These are phyloP conservation scores for Chelmon rostratus DNA, from an alignment of 2,797 vertebrate species.

Conservation along the genomic window DNA sequence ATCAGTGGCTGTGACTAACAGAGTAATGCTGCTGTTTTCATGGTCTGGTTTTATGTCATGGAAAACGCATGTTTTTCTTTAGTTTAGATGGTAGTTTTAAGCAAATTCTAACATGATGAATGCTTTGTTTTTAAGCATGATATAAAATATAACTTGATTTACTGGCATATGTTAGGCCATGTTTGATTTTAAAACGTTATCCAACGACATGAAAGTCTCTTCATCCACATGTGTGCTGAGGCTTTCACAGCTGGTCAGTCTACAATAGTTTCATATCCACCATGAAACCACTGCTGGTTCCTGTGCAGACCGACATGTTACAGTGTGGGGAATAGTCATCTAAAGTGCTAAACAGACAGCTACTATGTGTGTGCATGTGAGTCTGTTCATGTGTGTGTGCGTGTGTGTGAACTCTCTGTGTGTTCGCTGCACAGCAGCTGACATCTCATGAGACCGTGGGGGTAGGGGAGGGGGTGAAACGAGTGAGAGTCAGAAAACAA, in stretches of 20 bases:
- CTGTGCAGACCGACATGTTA: constrained; percentile 15
- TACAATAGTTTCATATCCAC: constrained; percentile 66
- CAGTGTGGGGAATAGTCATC: background rate
- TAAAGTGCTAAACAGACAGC: constrained; percentile 17
- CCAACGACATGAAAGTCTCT: background rate
- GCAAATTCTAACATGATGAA: background rate
- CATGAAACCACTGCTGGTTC: constrained; percentile 49
- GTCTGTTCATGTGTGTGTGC: constrained; percentile 36
- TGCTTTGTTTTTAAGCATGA: background rate
- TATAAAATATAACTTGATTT: background rate
- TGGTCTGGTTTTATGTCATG: background rate
- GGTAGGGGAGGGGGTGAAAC: background rate
- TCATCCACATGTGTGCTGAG: background rate
- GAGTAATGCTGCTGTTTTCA: background rate
- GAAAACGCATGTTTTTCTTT: too few relatives aligned
- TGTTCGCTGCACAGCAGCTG: constrained; percentile 67
- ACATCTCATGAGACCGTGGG: constrained; percentile 74
- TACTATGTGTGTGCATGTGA: constrained; percentile 42
- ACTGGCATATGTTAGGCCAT: background rate
- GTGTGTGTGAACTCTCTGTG: constrained; percentile 30
- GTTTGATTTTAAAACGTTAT: background rate
- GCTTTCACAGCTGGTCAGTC: background rate
- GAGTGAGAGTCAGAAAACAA: constrained; percentile 38
- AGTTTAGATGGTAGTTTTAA: background rate
- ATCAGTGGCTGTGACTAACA: background rate